Evolutionary conservation across 1,140 invertebrate genomes (phyloP).

Genomic region (Brachionus plicatilis): DNA sequence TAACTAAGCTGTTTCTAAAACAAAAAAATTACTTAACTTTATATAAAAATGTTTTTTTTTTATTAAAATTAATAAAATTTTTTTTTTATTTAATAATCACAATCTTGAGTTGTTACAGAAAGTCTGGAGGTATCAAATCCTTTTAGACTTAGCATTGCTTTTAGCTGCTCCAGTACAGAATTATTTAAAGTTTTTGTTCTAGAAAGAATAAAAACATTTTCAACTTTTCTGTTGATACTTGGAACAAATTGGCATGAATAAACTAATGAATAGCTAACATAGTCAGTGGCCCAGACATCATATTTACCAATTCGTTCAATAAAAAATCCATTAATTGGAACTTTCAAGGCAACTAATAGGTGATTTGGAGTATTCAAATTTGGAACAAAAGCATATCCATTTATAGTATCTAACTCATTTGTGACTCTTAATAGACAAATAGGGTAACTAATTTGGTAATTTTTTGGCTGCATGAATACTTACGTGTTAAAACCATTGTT

Average conservation of each 20-base stretch:
- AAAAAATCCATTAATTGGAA: conserved; percentile 28
- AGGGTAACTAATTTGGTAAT: neutral
- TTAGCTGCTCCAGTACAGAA: neutral
- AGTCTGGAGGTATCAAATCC: neutral
- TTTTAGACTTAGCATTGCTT: neutral
- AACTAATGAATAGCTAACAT: conserved; percentile 26
- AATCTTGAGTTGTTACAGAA: conserved; percentile 1
- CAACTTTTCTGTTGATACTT: neutral
- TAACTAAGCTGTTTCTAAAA: too few species aligned
- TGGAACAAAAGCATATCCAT: conserved; percentile 27
- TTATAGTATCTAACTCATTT: neutral
- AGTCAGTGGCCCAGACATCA: conserved; percentile 29
- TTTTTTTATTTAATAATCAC: neutral
- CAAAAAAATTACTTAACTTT: too few species aligned
- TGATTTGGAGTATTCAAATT: conserved; percentile 22
- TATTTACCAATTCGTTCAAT: conserved; percentile 32
- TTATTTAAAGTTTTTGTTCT: neutral
- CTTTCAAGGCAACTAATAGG: neutral
- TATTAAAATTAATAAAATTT: neutral
- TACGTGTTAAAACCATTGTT: conserved; percentile 24
- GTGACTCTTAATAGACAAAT: neutral
- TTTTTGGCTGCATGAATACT: neutral
- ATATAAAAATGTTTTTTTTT: neutral
- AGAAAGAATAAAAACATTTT: conserved; percentile 33
- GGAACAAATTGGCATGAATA: conserved; percentile 28